These are phyloP conservation scores for Poecile montanus DNA, from an alignment of 2,797 vertebrate genomes.

Conservation along the genomic window DNA sequence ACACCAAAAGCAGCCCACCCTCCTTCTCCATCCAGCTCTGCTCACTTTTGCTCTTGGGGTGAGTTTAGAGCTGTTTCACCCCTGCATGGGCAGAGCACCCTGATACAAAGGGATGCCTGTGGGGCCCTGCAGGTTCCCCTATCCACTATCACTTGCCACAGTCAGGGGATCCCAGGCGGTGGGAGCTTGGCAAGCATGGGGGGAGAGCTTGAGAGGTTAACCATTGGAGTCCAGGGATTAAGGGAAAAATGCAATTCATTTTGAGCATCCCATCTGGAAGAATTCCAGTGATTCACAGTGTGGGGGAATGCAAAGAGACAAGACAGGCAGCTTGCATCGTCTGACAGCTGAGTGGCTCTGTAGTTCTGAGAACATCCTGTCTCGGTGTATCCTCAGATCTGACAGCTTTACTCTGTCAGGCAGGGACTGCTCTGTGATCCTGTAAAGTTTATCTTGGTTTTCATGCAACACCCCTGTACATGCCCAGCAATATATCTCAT, in stretches of 20 bases:
- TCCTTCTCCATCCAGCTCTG: neutral
- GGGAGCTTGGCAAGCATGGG: neutral
- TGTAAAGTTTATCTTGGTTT: slow-evolving; percentile 9
- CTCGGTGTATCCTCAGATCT: neutral
- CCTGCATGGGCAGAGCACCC: neutral
- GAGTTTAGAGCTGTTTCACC: neutral
- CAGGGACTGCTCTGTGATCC: neutral
- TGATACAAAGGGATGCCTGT: neutral
- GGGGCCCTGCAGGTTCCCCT: neutral
- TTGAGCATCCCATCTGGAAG: neutral
- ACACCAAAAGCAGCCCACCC: neutral
- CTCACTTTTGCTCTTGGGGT: neutral
- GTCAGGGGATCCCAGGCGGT: neutral
- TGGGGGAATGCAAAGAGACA: neutral
- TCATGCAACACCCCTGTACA: neutral
- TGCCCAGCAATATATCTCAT: neutral
- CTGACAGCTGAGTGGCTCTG: neutral
- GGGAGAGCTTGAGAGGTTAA: neutral
- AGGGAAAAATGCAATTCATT: neutral
- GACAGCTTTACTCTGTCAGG: neutral
- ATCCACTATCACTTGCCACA: neutral
- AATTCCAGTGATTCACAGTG: neutral
- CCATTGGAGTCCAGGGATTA: neutral
- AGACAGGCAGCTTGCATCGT: neutral
- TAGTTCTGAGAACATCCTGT: slow-evolving; percentile 3